A percentile compares a stretch with the other conserved stretches of the same genome.
These are phyloP conservation scores for Empidonax traillii DNA, from an alignment of 2,113 vertebrate genomes.

Conservation along the genomic window DNA sequence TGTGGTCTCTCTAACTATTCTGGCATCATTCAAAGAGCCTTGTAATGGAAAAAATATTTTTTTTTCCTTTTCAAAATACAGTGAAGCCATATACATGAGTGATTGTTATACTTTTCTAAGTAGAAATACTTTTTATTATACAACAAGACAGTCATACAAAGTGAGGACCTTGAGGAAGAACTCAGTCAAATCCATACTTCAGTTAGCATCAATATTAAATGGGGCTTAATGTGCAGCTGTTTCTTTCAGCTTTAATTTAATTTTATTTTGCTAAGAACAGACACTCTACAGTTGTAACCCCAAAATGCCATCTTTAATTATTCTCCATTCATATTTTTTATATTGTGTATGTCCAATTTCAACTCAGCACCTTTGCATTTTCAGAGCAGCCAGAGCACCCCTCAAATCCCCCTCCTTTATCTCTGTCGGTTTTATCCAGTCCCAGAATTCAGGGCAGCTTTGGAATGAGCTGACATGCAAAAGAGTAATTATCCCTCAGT, in stretches of 20 bases:
- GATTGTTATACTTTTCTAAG: not conserved
- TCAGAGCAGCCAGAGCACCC: not conserved
- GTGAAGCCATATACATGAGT: not conserved
- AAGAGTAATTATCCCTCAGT: slow-evolving; percentile 56
- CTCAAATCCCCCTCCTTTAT: not conserved
- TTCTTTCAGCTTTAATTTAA: slow-evolving; percentile 69
- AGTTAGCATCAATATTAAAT: slow-evolving; percentile 57
- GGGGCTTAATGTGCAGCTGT: slow-evolving; percentile 63
- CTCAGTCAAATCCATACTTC: slow-evolving; percentile 49
- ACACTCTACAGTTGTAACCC: slow-evolving; percentile 51
- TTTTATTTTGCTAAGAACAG: slow-evolving; percentile 42
- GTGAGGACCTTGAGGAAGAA: slow-evolving; percentile 40
- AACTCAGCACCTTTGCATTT: slow-evolving; percentile 11
- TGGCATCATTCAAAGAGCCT: not conserved
- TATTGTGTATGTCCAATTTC: slow-evolving; percentile 13
- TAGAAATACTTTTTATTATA: not conserved
- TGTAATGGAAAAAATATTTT: not conserved
- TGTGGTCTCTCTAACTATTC: not conserved
- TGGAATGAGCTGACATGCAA: not conserved
- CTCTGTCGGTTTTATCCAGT: not conserved
- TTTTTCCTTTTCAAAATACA: not conserved
- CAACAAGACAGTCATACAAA: not conserved
- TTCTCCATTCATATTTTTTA: not conserved
- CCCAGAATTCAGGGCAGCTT: slow-evolving; percentile 23
- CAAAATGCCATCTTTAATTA: slow-evolving; percentile 72